Evolutionary conservation across 1,140 invertebrate species (phyloP).

Genomic region (Drosophila azteca): DNA sequence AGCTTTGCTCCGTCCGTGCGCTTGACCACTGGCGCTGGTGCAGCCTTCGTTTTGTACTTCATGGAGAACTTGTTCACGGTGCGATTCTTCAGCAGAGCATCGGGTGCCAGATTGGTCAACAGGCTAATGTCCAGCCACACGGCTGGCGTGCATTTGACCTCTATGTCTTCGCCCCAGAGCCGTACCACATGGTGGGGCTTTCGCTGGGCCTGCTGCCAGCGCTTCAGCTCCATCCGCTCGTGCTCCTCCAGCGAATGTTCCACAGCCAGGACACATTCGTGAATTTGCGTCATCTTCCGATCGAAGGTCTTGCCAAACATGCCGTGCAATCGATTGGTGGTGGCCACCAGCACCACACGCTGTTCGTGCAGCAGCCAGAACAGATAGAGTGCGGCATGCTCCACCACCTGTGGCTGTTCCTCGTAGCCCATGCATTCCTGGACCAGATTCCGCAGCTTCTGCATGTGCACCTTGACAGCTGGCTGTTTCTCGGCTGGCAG

Average conservation of each 20-base stretch:
- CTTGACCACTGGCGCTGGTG: conserved; percentile 62
- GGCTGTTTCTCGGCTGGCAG: conserved; percentile 62
- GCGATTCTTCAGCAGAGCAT: conserved; percentile 55
- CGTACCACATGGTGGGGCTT: conserved; percentile 19
- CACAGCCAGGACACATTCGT: conserved; percentile 55
- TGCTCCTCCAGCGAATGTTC: conserved; percentile 61
- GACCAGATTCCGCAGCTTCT: conserved; percentile 74
- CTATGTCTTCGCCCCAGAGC: conserved; percentile 68
- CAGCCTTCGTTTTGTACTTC: conserved; percentile 81
- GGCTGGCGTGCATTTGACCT: conserved; percentile 31
- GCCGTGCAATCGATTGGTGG: conserved; percentile 61
- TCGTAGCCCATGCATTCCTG: conserved; percentile 81
- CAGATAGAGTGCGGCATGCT: conserved; percentile 71
- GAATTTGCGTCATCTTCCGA: conserved; percentile 62
- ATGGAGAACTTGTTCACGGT: conserved; percentile 66
- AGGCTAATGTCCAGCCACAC: conserved; percentile 51
- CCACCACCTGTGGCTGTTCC: conserved; percentile 77
- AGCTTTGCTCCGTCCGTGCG: conserved; percentile 58
- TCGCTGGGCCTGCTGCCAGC: conserved; percentile 54
- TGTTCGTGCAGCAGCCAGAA: conserved; percentile 77
- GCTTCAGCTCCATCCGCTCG: conserved; percentile 55
- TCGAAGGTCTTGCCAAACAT: conserved; percentile 78
- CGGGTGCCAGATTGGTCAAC: conserved; percentile 61
- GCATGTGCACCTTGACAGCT: conserved; percentile 62
- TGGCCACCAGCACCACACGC: conserved; percentile 65